phyloP scores from a whole-genome alignment of 2,797 vertebrate species.

The Micromesistius poutassou region DNA sequence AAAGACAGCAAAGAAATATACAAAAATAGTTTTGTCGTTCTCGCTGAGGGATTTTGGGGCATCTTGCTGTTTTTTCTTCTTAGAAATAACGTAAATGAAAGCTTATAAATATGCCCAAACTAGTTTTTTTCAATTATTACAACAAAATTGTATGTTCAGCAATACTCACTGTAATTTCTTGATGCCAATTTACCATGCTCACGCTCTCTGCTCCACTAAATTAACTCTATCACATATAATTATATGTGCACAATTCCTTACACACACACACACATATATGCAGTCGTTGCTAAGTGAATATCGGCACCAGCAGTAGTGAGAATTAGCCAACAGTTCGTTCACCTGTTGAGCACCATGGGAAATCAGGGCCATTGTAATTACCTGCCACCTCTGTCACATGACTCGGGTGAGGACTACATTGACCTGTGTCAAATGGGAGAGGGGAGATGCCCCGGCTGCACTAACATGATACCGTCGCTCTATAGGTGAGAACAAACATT shows the following conservation, averaged over 20 bases:
- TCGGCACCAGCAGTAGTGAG: neutral
- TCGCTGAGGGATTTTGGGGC: constrained; percentile 28
- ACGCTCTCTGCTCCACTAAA: no score
- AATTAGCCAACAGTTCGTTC: constrained; percentile 1
- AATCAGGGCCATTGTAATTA: constrained; percentile 46
- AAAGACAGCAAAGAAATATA: constrained; percentile 39
- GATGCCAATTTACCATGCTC: no score
- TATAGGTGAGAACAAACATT: constrained; percentile 34
- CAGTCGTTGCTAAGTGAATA: neutral
- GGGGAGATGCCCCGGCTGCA: constrained; percentile 17
- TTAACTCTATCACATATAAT: neutral
- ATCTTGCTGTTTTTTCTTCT: constrained; percentile 3
- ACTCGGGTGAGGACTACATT: constrained; percentile 25
- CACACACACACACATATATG: neutral
- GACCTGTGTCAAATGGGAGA: constrained; percentile 32
- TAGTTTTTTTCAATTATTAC: neutral
- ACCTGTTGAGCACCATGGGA: constrained; percentile 16
- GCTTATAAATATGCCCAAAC: neutral
- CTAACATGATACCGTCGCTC: constrained; percentile 29
- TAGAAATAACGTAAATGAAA: neutral
- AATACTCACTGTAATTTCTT: neutral
- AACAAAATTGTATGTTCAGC: neutral
- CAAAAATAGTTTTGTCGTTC: constrained; percentile 18
- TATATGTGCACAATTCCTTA: neutral
- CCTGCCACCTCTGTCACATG: constrained; percentile 41